phyloP scores from a whole-genome alignment of 2,888 invertebrate genomes.

The Kuschelorhynchus macadamiae region DNA sequence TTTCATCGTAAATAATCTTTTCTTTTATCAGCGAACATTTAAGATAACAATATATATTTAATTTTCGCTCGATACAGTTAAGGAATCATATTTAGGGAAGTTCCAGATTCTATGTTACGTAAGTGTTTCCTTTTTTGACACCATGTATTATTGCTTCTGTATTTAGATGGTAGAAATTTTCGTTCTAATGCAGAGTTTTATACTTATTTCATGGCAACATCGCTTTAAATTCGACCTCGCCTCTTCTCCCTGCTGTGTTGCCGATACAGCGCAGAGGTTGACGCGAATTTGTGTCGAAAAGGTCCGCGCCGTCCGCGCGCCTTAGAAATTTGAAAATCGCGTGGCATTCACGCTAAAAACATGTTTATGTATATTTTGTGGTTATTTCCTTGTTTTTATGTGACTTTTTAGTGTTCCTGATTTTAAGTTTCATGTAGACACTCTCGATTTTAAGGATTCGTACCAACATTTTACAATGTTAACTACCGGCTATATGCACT shows the following conservation, averaged over 20 bases:
- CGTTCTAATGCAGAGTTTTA: constrained; percentile 8
- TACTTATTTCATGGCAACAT: constrained; percentile 22
- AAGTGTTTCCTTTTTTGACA: no score
- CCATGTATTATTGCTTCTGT: no score
- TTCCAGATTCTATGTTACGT: no score
- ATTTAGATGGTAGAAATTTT: no score
- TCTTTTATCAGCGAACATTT: no score
- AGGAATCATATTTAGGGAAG: no score
- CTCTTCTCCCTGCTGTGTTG: constrained; percentile 45
- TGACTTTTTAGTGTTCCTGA: constrained; percentile 15
- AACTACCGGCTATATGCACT: no score
- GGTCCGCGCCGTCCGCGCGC: constrained; percentile 28
- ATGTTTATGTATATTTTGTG: constrained; percentile 19
- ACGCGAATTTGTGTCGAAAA: constrained; percentile 33
- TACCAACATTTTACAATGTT: no score
- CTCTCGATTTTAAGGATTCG: no score
- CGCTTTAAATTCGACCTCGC: constrained; percentile 35
- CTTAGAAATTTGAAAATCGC: constrained; percentile 17
- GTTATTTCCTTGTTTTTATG: constrained; percentile 13
- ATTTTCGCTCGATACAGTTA: no score
- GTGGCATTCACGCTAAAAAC: constrained; percentile 37
- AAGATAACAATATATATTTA: no score
- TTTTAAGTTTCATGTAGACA: constrained; percentile 11
- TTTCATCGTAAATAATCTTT: no score
- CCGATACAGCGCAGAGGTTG: constrained; percentile 39